A percentile compares a stretch with the other conserved stretches of the same genome.
Conservation (phyloP, 2,113 vertebrate species). For the Piprites chloris region DNA sequence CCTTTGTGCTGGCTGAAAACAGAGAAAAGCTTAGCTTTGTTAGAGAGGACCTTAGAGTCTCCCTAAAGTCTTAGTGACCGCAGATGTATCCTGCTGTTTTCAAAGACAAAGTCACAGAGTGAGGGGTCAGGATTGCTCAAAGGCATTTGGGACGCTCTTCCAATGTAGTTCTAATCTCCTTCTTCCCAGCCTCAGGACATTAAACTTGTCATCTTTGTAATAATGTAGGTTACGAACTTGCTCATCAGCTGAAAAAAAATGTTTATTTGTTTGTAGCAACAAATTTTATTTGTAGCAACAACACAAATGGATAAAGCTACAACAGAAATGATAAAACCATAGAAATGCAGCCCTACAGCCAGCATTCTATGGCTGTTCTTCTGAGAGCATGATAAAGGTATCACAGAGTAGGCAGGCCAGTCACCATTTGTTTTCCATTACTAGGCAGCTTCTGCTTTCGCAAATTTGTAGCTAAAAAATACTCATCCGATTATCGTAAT, state of each 20-base stretch:
- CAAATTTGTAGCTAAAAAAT: neutral
- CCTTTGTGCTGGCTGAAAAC: neutral
- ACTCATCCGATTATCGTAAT: neutral
- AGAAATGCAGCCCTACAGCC: neutral
- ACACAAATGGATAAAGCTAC: neutral
- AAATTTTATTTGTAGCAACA: neutral
- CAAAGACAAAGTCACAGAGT: neutral
- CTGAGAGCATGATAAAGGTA: neutral
- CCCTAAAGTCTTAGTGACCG: neutral
- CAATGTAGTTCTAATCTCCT: neutral
- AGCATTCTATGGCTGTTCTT: neutral
- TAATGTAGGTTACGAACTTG: neutral
- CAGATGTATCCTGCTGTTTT: no score
- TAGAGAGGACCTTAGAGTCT: neutral
- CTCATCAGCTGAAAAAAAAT: neutral
- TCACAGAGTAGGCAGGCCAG: neutral
- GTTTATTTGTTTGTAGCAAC: neutral
- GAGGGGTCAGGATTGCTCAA: neutral
- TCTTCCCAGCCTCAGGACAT: neutral
- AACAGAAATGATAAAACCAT: neutral
- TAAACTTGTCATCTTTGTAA: neutral
- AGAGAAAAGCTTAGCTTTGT: neutral
- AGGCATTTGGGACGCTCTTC: neutral
- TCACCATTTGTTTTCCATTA: neutral
- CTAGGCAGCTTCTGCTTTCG: neutral